Evolutionary conservation across 2,888 invertebrate genomes (phyloP).

Genomic region (Drosophila maculinotata): DNA sequence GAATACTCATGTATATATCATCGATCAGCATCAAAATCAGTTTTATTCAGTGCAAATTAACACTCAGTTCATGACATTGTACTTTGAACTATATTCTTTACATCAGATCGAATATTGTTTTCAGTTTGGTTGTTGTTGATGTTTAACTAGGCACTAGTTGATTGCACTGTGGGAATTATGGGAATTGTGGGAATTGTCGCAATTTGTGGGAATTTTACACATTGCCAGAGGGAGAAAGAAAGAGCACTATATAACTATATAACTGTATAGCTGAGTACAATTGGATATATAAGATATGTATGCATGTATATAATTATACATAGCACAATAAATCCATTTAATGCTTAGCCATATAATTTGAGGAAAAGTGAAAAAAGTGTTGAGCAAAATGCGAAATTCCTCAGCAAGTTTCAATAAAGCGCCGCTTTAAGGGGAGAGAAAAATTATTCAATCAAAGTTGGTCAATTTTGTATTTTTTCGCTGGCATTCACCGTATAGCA

Average conservation of each 20-base stretch:
- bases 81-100: not conserved
- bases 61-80: too few relatives aligned
- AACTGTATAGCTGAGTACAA: too few relatives aligned
- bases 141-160: slow-evolving; percentile 1
- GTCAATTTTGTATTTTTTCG: slow-evolving; percentile 43
- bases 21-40: too few relatives aligned
- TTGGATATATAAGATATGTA: not conserved
- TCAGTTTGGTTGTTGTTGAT: not conserved
- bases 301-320: not conserved
- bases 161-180: slow-evolving; percentile 13
- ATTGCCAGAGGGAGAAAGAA: not conserved
- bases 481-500: not conserved
- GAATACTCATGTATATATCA: too few relatives aligned
- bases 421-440: slow-evolving; percentile 17
- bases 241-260: not conserved
- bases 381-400: slow-evolving; percentile 39
- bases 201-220: slow-evolving; percentile 10
- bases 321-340: slow-evolving; percentile 8
- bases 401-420: slow-evolving; percentile 40
- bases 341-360: slow-evolving; percentile 7
- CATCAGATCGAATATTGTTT: too few relatives aligned
- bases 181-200: too few relatives aligned
- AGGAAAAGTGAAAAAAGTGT: slow-evolving; percentile 26
- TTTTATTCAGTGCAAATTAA: too few relatives aligned
- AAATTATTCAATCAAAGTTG: slow-evolving; percentile 79